phyloP scores from a whole-genome alignment of 2,797 vertebrate species.

The Sparus aurata region DNA sequence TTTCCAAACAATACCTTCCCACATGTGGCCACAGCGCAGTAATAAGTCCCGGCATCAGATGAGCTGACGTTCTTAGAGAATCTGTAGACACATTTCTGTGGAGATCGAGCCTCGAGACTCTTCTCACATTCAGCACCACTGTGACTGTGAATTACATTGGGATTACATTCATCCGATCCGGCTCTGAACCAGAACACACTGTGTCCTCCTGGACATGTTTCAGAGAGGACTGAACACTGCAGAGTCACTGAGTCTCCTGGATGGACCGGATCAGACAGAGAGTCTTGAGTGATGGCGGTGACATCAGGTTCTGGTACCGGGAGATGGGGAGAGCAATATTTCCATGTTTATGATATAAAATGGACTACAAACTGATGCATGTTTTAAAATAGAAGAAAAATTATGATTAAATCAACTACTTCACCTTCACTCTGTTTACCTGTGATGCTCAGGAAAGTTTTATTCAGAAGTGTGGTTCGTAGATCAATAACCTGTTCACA shows the following conservation, averaged over 20 bases:
- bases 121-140: conserved; percentile 19
- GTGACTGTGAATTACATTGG: conserved; percentile 22
- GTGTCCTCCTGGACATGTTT: conserved; percentile 20
- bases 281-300: neutral
- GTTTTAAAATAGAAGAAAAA: neutral
- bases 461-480: neutral
- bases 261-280: neutral
- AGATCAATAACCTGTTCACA: conserved; percentile 7
- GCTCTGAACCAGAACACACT: conserved; percentile 54
- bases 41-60: conserved; percentile 58
- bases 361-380: neutral
- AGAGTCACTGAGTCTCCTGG: conserved; percentile 24
- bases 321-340: neutral
- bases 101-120: neutral
- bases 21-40: conserved; percentile 66
- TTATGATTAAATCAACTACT: rapidly evolving
- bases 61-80: conserved; percentile 33
- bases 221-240: conserved; percentile 37
- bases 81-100: conserved; percentile 46
- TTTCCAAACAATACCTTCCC: conserved; percentile 53
- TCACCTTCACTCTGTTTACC: conserved; percentile 35
- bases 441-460: conserved; percentile 46
- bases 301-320: conserved; percentile 28
- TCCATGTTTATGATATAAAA: neutral
- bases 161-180: conserved; percentile 15